phyloP scores from a whole-genome alignment of 1,140 invertebrate species.

The Cydia splendana region DNA sequence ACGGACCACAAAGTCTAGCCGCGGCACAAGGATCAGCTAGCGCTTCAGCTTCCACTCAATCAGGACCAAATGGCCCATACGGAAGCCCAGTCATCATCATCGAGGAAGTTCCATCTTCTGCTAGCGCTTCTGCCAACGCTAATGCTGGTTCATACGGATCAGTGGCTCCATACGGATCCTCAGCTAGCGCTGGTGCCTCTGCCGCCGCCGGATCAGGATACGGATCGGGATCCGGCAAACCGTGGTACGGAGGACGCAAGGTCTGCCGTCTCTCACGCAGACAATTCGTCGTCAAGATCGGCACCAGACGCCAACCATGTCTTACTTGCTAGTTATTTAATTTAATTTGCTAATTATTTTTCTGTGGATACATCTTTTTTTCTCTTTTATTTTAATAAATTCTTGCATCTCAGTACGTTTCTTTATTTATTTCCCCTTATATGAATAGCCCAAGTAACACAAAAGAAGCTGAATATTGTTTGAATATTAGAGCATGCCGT shows the following conservation, averaged over 20 bases:
- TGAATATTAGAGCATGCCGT: too few species aligned
- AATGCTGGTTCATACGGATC: slow-evolving; percentile 15
- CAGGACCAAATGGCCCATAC: background rate
- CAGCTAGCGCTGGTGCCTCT: background rate
- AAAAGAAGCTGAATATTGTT: too few species aligned
- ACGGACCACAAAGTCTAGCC: background rate
- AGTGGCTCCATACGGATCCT: slow-evolving; percentile 23
- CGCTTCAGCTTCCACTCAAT: background rate
- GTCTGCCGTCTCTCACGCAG: slow-evolving; percentile 51
- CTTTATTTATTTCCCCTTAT: slow-evolving; percentile 43
- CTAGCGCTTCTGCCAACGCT: slow-evolving; percentile 17
- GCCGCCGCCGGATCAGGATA: slow-evolving; percentile 18
- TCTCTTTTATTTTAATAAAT: slow-evolving; percentile 43
- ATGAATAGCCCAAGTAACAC: too few species aligned
- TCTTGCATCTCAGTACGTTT: slow-evolving; percentile 43
- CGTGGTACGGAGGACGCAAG: slow-evolving; percentile 45
- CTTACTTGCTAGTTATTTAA: slow-evolving; percentile 48
- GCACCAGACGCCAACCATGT: slow-evolving; percentile 53
- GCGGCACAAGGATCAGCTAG: background rate
- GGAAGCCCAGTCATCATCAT: slow-evolving; percentile 10
- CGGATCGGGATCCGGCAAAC: slow-evolving; percentile 35
- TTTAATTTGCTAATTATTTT: slow-evolving; percentile 36
- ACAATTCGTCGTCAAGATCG: slow-evolving; percentile 56
- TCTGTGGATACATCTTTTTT: slow-evolving; percentile 58
- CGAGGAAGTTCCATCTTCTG: slow-evolving; percentile 8